phyloP scores from a whole-genome alignment of 2,888 invertebrate species.

The Drosophila aldrichi region DNA sequence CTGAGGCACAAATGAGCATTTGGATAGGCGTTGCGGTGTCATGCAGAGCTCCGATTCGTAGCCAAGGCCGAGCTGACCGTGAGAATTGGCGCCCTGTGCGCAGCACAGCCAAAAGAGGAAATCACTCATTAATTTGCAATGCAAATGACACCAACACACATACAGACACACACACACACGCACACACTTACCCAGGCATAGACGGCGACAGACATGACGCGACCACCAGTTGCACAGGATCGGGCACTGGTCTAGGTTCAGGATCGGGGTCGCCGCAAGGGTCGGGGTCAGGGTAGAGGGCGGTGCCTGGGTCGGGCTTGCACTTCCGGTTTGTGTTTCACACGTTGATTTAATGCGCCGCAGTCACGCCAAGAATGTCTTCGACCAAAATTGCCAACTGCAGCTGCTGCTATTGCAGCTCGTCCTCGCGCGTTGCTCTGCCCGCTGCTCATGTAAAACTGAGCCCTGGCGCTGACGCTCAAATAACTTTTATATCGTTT shows the following conservation, averaged over 20 bases:
- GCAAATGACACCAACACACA: conserved; percentile 53
- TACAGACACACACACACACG: neutral
- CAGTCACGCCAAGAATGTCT: conserved; percentile 69
- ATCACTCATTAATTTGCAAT: conserved; percentile 79
- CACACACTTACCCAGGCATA: conserved; percentile 65
- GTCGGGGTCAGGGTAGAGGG: conserved; percentile 22
- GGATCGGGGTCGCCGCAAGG: conserved; percentile 5
- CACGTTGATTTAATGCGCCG: conserved; percentile 78
- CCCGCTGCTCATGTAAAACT: conserved; percentile 76
- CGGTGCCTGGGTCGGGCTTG: conserved; percentile 39
- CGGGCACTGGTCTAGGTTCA: neutral
- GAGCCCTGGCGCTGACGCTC: conserved; percentile 38
- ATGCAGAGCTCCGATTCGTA: conserved; percentile 89
- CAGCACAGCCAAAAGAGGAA: conserved; percentile 70
- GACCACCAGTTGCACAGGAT: conserved; percentile 65
- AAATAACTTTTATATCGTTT: conserved; percentile 76
- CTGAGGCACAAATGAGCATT: conserved; percentile 81
- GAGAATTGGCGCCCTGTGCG: conserved; percentile 92
- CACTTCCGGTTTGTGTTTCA: conserved; percentile 77
- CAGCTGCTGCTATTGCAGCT: conserved; percentile 21
- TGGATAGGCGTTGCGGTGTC: conserved; percentile 86
- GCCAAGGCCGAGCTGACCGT: conserved; percentile 92
- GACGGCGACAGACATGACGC: conserved; percentile 55
- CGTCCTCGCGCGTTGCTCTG: conserved; percentile 39
- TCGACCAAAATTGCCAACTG: conserved; percentile 16